phyloP scores from a whole-genome alignment of 2,888 invertebrate species.

The Rotaria macrura region DNA sequence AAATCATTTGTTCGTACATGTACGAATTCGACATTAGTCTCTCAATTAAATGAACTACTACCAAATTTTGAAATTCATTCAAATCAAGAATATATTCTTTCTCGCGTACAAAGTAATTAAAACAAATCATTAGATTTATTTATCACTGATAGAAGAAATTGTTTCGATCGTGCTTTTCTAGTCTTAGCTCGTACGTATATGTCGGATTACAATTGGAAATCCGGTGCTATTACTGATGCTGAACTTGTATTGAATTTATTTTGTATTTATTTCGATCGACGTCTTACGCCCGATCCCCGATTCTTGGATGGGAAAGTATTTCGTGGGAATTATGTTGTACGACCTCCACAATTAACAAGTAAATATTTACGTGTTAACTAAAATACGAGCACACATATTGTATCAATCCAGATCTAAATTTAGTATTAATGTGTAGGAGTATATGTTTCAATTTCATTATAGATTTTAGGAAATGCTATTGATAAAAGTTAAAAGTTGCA shows the following conservation, averaged over 20 bases:
- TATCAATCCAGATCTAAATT: no score
- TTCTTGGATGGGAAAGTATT: neutral
- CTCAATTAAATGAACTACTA: constrained; percentile 14
- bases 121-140: neutral
- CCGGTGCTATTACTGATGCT: neutral
- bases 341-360: neutral
- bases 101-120: neutral
- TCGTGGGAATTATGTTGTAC: neutral
- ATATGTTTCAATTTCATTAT: no score
- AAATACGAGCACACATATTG: no score
- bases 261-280: constrained; percentile 3
- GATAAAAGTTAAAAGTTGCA: no score
- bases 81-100: constrained; percentile 1
- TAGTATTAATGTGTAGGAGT: no score
- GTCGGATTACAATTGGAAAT: neutral
- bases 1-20: neutral
- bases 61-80: constrained; percentile 2
- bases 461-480: no score
- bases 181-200: neutral
- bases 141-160: neutral
- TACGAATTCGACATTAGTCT: neutral
- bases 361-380: neutral
- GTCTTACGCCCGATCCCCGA: neutral
- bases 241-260: constrained; percentile 16
- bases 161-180: neutral